Conservation (phyloP, 2,888 invertebrate species). For the Exephanes ischioxanthus region DNA sequence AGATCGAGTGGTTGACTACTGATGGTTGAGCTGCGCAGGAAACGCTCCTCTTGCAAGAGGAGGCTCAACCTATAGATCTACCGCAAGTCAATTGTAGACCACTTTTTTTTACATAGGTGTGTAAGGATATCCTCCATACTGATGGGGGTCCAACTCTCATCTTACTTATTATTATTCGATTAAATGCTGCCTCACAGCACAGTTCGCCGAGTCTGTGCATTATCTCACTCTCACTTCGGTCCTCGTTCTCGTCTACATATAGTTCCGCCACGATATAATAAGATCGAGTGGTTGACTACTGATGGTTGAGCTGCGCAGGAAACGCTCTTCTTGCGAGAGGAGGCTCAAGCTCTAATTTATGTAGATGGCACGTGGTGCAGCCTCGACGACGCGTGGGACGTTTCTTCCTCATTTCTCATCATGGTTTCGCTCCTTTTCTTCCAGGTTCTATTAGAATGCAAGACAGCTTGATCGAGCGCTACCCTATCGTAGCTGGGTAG, state of each 20-base stretch:
- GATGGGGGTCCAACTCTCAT: not conserved
- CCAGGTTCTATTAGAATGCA: constrained; percentile 74
- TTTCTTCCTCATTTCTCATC: constrained; percentile 25
- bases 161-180: not conserved
- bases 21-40: constrained; percentile 44
- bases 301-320: constrained; percentile 45
- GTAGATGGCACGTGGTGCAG: constrained; percentile 53
- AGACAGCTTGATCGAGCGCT: constrained; percentile 77
- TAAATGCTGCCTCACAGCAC: not conserved
- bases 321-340: constrained; percentile 39
- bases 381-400: constrained; percentile 13
- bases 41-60: constrained; percentile 36
- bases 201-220: not conserved
- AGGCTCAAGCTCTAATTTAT: constrained; percentile 46
- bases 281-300: constrained; percentile 54
- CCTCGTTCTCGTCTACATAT: constrained; percentile 31
- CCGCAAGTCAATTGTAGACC: not conserved
- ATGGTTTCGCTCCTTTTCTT: constrained; percentile 45
- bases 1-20: constrained; percentile 53
- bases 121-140: not conserved
- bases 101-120: not conserved
- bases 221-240: not conserved
- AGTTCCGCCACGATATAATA: constrained; percentile 39
- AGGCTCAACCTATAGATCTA: constrained; percentile 8
- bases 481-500: constrained; percentile 70